Percentiles rank a stretch among this genome's conserved stretches.
Conservation (phyloP, 92 coral and sea anemone species). For the Phenganax marumi region DNA sequence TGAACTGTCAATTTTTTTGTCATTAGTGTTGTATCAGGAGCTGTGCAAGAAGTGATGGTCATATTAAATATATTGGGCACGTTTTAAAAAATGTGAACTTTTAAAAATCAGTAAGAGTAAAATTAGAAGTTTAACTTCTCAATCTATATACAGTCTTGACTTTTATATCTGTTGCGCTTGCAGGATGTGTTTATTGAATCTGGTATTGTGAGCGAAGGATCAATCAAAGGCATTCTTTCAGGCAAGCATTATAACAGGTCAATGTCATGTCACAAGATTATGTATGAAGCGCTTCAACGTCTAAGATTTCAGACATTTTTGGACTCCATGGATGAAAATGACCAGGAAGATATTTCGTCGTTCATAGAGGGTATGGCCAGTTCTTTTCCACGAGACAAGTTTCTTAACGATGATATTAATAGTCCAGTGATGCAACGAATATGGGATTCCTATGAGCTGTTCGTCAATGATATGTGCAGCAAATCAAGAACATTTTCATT, state of each 20-base stretch:
- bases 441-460: background rate
- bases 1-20: no score
- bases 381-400: background rate
- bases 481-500: slow-evolving; percentile 2
- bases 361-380: background rate
- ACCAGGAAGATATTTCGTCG: background rate
- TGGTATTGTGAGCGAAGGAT: background rate
- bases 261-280: background rate
- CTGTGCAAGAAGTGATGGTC: no score
- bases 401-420: background rate
- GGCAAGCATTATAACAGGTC: no score
- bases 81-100: no score
- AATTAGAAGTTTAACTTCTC: background rate
- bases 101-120: background rate
- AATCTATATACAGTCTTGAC: background rate
- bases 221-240: background rate
- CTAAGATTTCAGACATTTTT: background rate
- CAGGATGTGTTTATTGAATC: background rate
- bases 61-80: no score
- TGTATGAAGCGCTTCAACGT: background rate
- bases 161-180: background rate
- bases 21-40: no score
- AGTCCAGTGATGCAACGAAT: background rate
- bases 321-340: background rate
- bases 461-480: background rate